phyloP scores from a whole-genome alignment of 2,113 vertebrate genomes.

The Hipposideros armiger region DNA sequence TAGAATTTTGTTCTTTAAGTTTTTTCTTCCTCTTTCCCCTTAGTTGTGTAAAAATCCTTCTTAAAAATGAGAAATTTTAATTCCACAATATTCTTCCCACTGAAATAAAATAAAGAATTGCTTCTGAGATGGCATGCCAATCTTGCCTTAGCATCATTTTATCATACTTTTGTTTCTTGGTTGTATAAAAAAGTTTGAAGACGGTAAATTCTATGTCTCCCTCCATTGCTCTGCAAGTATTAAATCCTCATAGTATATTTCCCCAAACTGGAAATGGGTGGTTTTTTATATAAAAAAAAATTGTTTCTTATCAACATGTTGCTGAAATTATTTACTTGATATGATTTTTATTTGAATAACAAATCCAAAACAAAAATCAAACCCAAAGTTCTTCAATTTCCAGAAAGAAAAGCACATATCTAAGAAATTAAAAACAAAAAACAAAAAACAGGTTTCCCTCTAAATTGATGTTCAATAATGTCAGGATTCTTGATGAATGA shows the following conservation, averaged over 20 bases:
- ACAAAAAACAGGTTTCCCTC: not conserved
- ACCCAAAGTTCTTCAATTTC: not conserved
- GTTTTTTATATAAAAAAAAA: not conserved
- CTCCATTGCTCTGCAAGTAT: not conserved
- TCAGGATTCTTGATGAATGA: not conserved
- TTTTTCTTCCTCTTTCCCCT: not conserved
- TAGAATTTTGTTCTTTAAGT: slow-evolving; percentile 21
- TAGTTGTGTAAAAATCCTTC: not conserved
- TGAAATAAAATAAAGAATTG: not conserved
- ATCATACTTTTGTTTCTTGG: not conserved
- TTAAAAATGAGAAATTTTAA: not conserved
- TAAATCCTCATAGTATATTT: not conserved
- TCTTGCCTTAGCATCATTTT: not conserved
- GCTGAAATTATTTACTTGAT: not conserved
- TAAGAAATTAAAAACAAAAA: not conserved
- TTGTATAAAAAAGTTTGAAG: not conserved
- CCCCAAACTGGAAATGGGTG: not conserved
- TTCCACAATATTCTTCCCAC: not conserved
- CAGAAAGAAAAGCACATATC: not conserved
- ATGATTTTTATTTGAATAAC: slow-evolving; percentile 17
- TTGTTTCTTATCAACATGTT: not conserved
- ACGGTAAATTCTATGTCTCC: not conserved
- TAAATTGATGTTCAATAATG: not conserved
- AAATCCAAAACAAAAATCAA: slow-evolving; percentile 25
- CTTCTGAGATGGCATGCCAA: not conserved